Evolutionary conservation across 2,888 invertebrate genomes (phyloP).

Genomic region (Bruchidius siliquastri): DNA sequence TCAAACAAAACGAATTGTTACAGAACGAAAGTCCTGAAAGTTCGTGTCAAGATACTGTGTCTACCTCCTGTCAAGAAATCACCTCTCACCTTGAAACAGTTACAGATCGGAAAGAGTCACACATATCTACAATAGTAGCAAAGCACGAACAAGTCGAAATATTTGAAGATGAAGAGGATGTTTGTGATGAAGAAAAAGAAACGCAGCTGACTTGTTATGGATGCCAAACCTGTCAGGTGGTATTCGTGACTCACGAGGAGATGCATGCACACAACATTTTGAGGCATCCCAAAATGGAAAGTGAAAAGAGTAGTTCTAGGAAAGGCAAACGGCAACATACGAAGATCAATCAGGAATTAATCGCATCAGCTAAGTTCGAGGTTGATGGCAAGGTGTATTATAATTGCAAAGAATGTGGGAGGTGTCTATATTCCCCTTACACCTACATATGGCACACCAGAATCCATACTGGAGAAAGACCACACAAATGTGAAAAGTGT

Average conservation of each 20-base stretch:
- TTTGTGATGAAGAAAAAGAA: conserved; percentile 13
- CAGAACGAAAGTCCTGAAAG: neutral
- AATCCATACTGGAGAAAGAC: conserved; percentile 63
- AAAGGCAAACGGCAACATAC: conserved; percentile 17
- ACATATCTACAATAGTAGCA: neutral
- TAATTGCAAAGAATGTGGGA: conserved; percentile 56
- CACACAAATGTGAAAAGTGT: conserved; percentile 63
- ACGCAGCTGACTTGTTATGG: conserved; percentile 21
- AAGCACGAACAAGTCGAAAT: neutral
- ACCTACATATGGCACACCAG: conserved; percentile 60
- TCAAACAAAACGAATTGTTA: neutral
- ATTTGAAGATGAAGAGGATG: conserved; percentile 10
- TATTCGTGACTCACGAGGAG: conserved; percentile 32
- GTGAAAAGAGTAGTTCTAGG: conserved; percentile 22
- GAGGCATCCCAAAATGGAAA: conserved; percentile 27
- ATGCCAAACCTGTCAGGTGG: conserved; percentile 36
- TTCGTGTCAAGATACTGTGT: neutral
- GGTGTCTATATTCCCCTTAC: conserved; percentile 57
- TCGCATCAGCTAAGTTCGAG: conserved; percentile 43
- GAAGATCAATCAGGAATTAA: conserved; percentile 46
- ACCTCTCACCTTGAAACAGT: neutral
- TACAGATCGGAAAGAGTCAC: neutral
- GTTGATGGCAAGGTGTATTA: conserved; percentile 54
- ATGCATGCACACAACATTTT: conserved; percentile 32
- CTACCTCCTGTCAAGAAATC: neutral